Evolutionary conservation across 2,797 vertebrate genomes (phyloP).

Genomic region (Pangasius sanitwongsei): DNA sequence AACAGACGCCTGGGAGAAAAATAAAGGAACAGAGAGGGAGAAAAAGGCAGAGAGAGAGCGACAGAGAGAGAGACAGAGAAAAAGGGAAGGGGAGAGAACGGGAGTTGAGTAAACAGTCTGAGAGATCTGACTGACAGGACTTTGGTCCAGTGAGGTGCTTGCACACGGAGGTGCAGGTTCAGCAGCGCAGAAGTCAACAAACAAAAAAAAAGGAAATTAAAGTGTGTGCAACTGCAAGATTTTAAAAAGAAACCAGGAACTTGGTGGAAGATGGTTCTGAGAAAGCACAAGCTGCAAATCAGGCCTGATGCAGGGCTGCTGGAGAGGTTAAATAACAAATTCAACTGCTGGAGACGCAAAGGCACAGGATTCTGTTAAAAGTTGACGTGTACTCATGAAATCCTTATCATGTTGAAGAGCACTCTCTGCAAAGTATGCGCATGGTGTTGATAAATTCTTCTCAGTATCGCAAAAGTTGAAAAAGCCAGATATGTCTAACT

Average conservation of each 20-base stretch:
- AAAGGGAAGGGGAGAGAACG: background rate
- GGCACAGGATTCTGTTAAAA: background rate
- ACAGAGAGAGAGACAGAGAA: slow-evolving; percentile 30
- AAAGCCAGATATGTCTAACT: background rate
- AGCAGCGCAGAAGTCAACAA: slow-evolving; percentile 29
- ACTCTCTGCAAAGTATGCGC: background rate
- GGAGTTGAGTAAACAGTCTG: slow-evolving; percentile 52
- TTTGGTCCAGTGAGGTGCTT: slow-evolving; percentile 40
- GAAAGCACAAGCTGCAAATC: background rate
- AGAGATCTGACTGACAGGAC: slow-evolving; percentile 49
- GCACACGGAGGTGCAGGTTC: slow-evolving; percentile 26
- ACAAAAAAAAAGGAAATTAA: background rate
- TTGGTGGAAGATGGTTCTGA: background rate
- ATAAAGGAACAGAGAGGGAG: slow-evolving; percentile 23
- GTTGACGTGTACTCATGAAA: background rate
- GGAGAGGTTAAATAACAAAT: background rate
- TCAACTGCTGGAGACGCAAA: background rate
- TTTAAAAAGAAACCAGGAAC: slow-evolving; percentile 15
- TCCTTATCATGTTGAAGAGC: background rate
- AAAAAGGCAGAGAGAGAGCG: slow-evolving; percentile 17
- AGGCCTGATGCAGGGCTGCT: background rate
- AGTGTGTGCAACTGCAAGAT: background rate
- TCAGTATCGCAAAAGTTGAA: background rate
- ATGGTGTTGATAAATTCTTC: background rate
- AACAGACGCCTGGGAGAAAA: slow-evolving; percentile 73